Evolutionary conservation across 2,113 vertebrate genomes (phyloP).

Genomic region (Naja naja): DNA sequence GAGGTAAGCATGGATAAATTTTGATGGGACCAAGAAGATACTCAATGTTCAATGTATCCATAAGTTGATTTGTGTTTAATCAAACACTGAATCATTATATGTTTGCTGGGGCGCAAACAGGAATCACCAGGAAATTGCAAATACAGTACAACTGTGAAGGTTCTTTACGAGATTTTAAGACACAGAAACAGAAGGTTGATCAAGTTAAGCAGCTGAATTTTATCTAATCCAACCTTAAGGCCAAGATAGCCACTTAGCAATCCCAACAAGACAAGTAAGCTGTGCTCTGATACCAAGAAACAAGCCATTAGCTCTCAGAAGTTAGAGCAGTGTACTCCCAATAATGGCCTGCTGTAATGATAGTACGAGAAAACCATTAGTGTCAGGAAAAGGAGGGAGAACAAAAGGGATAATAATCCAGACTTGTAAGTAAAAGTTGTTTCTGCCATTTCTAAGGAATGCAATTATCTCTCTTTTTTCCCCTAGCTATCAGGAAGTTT

Average conservation of each 20-base stretch:
- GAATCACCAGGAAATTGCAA: background rate
- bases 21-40: background rate
- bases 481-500: background rate
- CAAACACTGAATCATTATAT: background rate
- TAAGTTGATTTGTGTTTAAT: background rate
- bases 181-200: background rate
- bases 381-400: background rate
- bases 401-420: background rate
- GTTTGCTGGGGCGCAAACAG: background rate
- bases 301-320: background rate
- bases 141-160: background rate
- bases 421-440: background rate
- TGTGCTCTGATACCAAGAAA: background rate
- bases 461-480: background rate
- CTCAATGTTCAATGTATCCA: background rate
- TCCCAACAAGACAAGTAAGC: background rate
- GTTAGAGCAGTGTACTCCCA: background rate
- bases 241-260: background rate
- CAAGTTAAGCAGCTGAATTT: background rate
- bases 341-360: background rate
- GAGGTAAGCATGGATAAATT: constrained; percentile 81
- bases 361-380: background rate
- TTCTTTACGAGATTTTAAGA: background rate
- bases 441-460: background rate
- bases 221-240: background rate